These are phyloP conservation scores for Battus philenor DNA, from an alignment of 1,140 invertebrate genomes.

Conservation along the genomic window DNA sequence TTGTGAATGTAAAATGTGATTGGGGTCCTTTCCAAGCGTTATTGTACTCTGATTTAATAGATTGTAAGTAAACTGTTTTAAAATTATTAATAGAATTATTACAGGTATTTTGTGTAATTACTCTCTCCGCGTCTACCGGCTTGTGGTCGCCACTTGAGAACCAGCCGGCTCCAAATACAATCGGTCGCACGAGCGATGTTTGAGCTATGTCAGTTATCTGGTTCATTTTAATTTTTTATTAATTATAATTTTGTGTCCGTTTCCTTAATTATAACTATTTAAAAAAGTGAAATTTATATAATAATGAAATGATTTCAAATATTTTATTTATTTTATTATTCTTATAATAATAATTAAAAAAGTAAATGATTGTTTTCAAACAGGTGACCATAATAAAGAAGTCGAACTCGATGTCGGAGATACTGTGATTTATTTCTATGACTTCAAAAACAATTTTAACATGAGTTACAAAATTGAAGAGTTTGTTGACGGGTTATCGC, in stretches of 20 bases:
- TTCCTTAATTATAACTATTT: no score
- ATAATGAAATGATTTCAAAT: no score
- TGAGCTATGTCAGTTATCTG: not conserved
- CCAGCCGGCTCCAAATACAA: no score
- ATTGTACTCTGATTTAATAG: constrained; percentile 31
- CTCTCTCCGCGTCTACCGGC: no score
- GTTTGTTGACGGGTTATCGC: constrained; percentile 36
- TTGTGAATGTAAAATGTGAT: constrained; percentile 5
- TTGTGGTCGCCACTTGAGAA: no score
- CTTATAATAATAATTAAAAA: not conserved
- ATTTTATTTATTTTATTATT: not conserved
- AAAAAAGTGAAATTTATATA: no score
- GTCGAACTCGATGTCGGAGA: constrained; percentile 41
- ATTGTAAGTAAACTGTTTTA: no score
- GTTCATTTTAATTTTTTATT: not conserved
- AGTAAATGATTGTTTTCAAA: not conserved
- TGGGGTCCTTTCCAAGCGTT: constrained; percentile 21
- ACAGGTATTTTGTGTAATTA: no score
- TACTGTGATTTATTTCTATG: constrained; percentile 51
- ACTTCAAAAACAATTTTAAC: constrained; percentile 62
- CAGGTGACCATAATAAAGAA: constrained; percentile 56
- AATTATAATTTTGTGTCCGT: not conserved
- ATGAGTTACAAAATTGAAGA: constrained; percentile 42
- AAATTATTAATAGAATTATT: no score
- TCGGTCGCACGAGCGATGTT: no score